Percentiles rank a stretch among this genome's conserved stretches.
Evolutionary conservation across 2,797 vertebrate species (phyloP).

Genomic region (Anabas testudineus): DNA sequence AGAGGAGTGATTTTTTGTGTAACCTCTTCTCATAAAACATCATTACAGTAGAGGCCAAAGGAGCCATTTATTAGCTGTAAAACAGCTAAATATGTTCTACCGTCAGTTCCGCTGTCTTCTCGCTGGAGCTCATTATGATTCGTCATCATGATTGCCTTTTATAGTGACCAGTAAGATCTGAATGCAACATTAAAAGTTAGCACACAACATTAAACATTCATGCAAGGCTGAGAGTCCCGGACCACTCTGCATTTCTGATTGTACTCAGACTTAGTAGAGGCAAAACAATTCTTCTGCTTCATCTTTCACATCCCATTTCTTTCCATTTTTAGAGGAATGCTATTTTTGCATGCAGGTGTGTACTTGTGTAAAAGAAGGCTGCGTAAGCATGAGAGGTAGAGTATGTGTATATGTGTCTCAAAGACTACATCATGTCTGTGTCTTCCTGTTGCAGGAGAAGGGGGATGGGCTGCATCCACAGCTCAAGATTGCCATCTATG

Average conservation of each 20-base stretch:
- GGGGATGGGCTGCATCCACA: constrained; percentile 23
- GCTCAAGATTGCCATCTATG: constrained; percentile 79
- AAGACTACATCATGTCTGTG: constrained; percentile 47
- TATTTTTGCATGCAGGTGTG: constrained; percentile 72
- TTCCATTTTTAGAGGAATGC: constrained; percentile 57
- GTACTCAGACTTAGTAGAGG: constrained; percentile 18
- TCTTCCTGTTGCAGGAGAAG: constrained; percentile 16
- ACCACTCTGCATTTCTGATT: constrained; percentile 39
- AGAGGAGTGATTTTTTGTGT: constrained; percentile 20
- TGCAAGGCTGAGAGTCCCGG: constrained; percentile 22
- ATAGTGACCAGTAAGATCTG: constrained; percentile 37
- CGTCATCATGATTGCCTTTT: constrained; percentile 29
- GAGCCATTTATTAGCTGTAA: constrained; percentile 29
- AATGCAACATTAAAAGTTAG: constrained; percentile 39
- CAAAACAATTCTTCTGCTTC: constrained; percentile 41
- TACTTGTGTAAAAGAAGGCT: constrained; percentile 39
- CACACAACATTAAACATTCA: constrained; percentile 58
- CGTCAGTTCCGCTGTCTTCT: constrained; percentile 22
- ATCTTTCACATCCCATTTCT: constrained; percentile 56
- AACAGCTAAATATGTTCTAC: constrained; percentile 10
- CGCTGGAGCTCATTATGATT: constrained; percentile 34
- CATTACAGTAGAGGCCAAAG: background rate
- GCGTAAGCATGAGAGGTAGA: constrained; percentile 45
- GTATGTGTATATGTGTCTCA: constrained; percentile 16
- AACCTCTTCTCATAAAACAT: constrained; percentile 20